Conservation (phyloP, 2,888 invertebrate genomes). For the Agrotis puta region DNA sequence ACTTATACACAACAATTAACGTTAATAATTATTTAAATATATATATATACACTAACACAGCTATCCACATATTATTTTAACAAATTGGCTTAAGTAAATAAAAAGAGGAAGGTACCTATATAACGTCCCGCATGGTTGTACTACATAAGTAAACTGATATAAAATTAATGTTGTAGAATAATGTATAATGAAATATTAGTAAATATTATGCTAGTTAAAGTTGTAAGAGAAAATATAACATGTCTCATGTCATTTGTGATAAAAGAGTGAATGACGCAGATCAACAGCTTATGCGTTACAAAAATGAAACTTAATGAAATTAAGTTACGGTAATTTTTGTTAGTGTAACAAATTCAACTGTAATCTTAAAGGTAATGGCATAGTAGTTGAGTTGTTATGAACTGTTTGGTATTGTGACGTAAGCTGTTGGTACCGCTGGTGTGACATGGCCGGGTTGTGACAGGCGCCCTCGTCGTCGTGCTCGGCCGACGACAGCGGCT, state of each 20-base stretch:
- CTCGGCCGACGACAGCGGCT: conserved; percentile 93
- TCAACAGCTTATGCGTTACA: not conserved
- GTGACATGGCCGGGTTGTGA: conserved; percentile 71
- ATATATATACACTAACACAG: not conserved
- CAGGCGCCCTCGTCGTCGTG: conserved; percentile 93
- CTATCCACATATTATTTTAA: conserved; percentile 34
- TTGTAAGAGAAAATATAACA: conserved; percentile 52
- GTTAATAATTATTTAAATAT: conserved; percentile 16
- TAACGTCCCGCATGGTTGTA: conserved; percentile 53
- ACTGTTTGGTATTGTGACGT: not conserved
- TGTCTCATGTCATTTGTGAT: conserved; percentile 52
- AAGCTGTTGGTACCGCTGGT: conserved; percentile 22
- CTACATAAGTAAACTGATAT: conserved; percentile 30
- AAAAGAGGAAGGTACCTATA: conserved; percentile 42
- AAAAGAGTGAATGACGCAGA: not conserved
- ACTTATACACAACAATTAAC: conserved; percentile 2
- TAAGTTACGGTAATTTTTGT: not conserved
- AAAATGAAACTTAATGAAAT: not conserved
- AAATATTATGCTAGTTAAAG: conserved; percentile 55
- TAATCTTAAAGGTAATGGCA: not conserved
- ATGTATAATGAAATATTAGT: conserved; percentile 44
- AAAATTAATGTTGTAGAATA: conserved; percentile 52
- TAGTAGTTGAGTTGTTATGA: too few species aligned
- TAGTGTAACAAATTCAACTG: not conserved
- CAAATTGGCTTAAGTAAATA: conserved; percentile 21